Percentiles rank a stretch among this genome's conserved stretches.
Evolutionary conservation across 2,797 vertebrate species (phyloP).

Genomic region (Spea hammondii): DNA sequence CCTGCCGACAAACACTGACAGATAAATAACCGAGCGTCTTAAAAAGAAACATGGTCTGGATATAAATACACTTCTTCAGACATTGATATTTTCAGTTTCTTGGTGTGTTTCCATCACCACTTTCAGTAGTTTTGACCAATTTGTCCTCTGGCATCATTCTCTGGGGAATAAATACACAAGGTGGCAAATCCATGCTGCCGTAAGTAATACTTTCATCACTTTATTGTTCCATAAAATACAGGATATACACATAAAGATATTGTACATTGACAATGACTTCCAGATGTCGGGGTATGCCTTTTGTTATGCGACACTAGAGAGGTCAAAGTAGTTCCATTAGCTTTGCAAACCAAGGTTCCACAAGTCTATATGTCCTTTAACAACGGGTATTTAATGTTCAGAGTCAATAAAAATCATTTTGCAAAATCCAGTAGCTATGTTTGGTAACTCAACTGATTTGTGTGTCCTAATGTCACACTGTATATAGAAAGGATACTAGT

Average conservation of each 20-base stretch:
- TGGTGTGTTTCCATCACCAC: not conserved
- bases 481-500: constrained; percentile 1
- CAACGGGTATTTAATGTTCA: constrained; percentile 24
- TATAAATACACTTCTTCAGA: not conserved
- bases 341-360: not conserved
- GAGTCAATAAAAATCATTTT: constrained; percentile 22
- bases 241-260: constrained; percentile 43
- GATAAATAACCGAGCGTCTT: not conserved
- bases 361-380: constrained; percentile 7
- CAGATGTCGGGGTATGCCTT: constrained; percentile 30
- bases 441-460: constrained; percentile 1
- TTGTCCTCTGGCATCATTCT: constrained; percentile 2
- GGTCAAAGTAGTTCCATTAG: constrained; percentile 20
- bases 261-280: constrained; percentile 48
- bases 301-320: constrained; percentile 20
- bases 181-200: not conserved
- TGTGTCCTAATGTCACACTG: not conserved
- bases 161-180: not conserved
- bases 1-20: not conserved
- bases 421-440: not conserved
- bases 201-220: constrained; percentile 43
- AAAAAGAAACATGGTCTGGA: not conserved
- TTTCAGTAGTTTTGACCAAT: not conserved
- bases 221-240: constrained; percentile 52
- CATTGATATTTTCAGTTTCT: not conserved